These are phyloP conservation scores for Podilymbus podiceps DNA, from an alignment of 2,113 vertebrate species.

Conservation along the genomic window DNA sequence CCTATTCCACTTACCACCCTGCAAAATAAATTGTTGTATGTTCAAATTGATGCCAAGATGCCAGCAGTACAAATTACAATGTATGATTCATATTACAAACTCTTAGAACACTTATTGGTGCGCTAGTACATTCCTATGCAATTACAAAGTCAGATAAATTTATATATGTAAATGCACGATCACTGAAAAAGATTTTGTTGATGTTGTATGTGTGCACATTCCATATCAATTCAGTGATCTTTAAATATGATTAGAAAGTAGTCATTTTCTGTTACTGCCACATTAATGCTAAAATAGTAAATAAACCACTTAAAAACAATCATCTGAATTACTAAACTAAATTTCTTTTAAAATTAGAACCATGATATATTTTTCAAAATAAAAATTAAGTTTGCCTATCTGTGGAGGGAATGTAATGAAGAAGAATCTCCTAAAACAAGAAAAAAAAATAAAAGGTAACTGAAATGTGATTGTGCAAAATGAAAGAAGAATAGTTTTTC, in stretches of 20 bases:
- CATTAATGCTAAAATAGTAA: background rate
- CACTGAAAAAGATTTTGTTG: background rate
- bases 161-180: background rate
- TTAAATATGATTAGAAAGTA: background rate
- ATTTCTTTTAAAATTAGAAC: background rate
- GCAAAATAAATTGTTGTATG: background rate
- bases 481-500: background rate
- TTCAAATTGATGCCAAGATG: constrained; percentile 9
- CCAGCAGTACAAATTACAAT: constrained; percentile 5
- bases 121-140: background rate
- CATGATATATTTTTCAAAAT: background rate
- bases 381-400: background rate
- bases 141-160: background rate
- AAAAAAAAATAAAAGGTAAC: background rate
- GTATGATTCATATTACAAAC: constrained; percentile 35
- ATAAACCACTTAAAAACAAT: background rate
- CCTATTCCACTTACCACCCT: background rate
- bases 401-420: background rate
- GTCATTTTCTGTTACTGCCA: background rate
- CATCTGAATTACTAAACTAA: background rate
- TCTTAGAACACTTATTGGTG: background rate
- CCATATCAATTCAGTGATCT: background rate
- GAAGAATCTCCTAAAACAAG: background rate
- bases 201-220: background rate
- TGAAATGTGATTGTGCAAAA: background rate